Conservation (phyloP, 2,113 vertebrate species). For the Nicator chloris region DNA sequence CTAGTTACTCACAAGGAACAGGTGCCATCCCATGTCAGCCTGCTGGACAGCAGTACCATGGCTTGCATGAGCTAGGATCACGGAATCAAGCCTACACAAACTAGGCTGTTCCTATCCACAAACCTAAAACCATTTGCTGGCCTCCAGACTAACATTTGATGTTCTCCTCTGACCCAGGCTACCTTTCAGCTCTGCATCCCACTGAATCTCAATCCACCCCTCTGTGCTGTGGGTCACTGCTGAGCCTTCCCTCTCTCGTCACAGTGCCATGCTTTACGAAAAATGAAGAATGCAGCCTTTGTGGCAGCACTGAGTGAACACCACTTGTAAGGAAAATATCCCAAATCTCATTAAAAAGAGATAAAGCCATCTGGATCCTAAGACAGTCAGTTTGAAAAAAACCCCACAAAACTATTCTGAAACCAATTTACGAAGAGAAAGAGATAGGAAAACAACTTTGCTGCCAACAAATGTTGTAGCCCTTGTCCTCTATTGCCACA, state of each 20-base stretch:
- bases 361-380: constrained; percentile 21
- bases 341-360: constrained; percentile 40
- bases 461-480: constrained; percentile 21
- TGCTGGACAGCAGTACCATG: neutral
- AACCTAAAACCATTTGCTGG: neutral
- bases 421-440: constrained; percentile 23
- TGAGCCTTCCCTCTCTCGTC: neutral
- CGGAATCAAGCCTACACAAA: neutral
- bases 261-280: neutral
- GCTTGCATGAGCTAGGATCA: neutral
- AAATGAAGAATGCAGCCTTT: neutral
- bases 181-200: neutral
- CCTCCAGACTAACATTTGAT: neutral
- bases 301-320: neutral
- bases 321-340: neutral
- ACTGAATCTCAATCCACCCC: neutral
- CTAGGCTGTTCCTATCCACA: neutral
- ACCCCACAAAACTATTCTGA: neutral
- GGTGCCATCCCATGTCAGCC: neutral
- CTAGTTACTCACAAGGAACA: neutral
- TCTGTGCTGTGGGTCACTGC: neutral
- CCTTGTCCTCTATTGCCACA: constrained; percentile 27
- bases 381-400: neutral
- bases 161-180: neutral
- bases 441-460: constrained; percentile 28